Percentiles rank a stretch among this genome's conserved stretches.
Evolutionary conservation across 2,888 invertebrate species (phyloP).

Genomic region (Andrena bucephala): DNA sequence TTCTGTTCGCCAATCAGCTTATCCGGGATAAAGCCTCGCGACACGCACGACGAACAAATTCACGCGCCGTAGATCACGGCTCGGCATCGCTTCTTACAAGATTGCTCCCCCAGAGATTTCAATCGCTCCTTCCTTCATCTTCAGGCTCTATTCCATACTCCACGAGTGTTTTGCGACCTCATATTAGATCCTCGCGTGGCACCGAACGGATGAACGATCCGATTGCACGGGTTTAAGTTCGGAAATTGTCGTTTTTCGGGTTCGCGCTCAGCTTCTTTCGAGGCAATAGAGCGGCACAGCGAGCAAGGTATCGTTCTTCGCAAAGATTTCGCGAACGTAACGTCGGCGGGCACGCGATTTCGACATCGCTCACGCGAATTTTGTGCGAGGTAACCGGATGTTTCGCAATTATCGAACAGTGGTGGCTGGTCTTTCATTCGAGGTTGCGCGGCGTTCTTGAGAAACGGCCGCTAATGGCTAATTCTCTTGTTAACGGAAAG

Average conservation of each 20-base stretch:
- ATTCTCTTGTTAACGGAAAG: constrained; percentile 68
- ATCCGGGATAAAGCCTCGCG: constrained; percentile 56
- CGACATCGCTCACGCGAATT: constrained; percentile 57
- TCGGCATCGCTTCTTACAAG: background rate
- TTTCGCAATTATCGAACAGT: constrained; percentile 43
- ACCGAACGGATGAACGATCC: constrained; percentile 13
- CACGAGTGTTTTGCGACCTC: background rate
- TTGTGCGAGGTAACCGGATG: constrained; percentile 8
- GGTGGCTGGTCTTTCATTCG: constrained; percentile 5
- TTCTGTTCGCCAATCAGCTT: constrained; percentile 64
- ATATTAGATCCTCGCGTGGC: constrained; percentile 27
- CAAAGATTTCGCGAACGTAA: constrained; percentile 12
- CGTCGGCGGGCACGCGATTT: constrained; percentile 56
- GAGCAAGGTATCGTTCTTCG: background rate
- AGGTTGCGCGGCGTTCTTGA: constrained; percentile 31
- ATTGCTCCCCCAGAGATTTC: background rate
- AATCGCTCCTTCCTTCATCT: background rate
- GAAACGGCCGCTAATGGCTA: constrained; percentile 63
- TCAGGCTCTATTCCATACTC: background rate
- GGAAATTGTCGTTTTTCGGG: constrained; percentile 7
- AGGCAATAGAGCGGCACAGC: constrained; percentile 13
- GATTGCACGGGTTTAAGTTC: background rate
- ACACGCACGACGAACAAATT: constrained; percentile 25
- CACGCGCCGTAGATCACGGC: constrained; percentile 15
- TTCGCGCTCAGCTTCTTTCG: constrained; percentile 2